Conservation (phyloP, 2,797 vertebrate genomes). For the Enteromius thamalakanensis region DNA sequence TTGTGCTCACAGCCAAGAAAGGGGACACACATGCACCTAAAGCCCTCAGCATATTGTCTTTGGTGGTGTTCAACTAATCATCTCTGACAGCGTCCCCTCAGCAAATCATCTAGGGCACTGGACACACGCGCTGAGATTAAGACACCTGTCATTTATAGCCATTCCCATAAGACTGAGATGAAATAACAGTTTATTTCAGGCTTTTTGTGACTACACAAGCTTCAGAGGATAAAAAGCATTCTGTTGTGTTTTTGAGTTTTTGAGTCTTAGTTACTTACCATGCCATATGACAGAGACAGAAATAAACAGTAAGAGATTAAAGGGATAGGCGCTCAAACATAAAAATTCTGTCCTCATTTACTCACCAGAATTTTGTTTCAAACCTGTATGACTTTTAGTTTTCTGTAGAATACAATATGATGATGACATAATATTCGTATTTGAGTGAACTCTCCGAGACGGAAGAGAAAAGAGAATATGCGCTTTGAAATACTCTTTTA, state of each 20-base stretch:
- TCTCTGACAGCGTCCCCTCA: constrained; percentile 13
- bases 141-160: constrained; percentile 23
- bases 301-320: neutral
- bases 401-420: neutral
- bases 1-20: constrained; percentile 29
- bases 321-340: neutral
- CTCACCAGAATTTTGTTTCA: neutral
- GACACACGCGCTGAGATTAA: neutral
- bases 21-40: constrained; percentile 46
- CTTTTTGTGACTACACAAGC: neutral
- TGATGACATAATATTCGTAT: neutral
- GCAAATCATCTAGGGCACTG: constrained; percentile 1
- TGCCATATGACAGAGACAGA: neutral
- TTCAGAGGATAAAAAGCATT: neutral
- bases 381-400: neutral
- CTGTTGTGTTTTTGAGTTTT: neutral
- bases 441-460: neutral
- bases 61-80: constrained; percentile 22
- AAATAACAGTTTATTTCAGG: neutral
- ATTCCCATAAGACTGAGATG: neutral
- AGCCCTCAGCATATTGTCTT: neutral
- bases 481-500: constrained; percentile 7
- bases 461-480: neutral
- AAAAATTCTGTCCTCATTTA: neutral
- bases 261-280: neutral